These are phyloP conservation scores for Patagioenas fasciata DNA, from an alignment of 2,113 vertebrate species.

Conservation along the genomic window DNA sequence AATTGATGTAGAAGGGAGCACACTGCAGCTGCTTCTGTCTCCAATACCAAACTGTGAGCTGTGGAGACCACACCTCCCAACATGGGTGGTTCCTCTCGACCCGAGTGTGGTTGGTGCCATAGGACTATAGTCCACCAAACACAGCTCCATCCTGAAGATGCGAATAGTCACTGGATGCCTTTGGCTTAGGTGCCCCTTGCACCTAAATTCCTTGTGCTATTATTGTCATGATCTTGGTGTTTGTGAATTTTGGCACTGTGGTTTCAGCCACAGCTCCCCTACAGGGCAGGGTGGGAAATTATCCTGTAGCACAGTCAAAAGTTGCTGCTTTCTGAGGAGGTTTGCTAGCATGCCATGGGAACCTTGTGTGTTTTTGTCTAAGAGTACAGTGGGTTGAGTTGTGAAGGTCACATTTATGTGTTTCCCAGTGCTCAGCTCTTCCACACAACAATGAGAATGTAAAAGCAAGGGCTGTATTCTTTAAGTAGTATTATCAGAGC, in stretches of 20 bases:
- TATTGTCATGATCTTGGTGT: background rate
- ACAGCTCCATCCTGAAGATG: background rate
- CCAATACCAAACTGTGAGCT: background rate
- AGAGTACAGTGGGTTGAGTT: background rate
- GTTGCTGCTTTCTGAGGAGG: background rate
- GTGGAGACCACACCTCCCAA: background rate
- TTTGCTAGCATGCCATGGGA: background rate
- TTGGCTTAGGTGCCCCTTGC: constrained; percentile 26
- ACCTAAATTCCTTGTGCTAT: constrained; percentile 26
- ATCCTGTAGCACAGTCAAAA: background rate
- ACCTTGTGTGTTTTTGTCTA: background rate
- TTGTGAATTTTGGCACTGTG: constrained; percentile 22
- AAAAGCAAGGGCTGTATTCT: background rate
- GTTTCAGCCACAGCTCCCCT: background rate
- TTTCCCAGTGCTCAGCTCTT: background rate
- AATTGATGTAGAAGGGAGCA: background rate
- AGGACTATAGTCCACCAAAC: background rate
- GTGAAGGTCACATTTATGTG: background rate
- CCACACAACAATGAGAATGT: accelerated
- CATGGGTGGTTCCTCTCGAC: background rate
- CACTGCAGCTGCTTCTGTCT: background rate
- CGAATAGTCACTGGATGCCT: constrained; percentile 35
- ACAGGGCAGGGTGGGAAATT: background rate
- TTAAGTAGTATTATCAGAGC: background rate
- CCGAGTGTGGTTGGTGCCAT: background rate